phyloP scores from a whole-genome alignment of 2,888 invertebrate species.

The Zootermopsis nevadensis region DNA sequence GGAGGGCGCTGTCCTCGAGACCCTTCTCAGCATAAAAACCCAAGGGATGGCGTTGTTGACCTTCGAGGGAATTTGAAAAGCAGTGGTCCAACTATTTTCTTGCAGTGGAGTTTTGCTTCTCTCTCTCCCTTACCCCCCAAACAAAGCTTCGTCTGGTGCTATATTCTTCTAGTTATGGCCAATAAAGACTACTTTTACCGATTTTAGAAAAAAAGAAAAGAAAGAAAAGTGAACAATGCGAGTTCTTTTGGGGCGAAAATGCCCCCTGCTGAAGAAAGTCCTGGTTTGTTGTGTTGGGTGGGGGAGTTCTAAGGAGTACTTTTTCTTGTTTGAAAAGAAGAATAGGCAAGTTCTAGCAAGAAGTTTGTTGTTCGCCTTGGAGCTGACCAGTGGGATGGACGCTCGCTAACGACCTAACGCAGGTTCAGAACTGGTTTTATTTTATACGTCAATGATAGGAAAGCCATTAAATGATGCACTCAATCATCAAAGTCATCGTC shows the following conservation, averaged over 20 bases:
- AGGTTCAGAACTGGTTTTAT: slow-evolving; percentile 27
- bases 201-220: slow-evolving; percentile 6
- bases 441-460: not conserved
- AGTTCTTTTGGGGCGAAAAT: slow-evolving; percentile 16
- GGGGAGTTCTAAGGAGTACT: not conserved
- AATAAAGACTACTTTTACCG: slow-evolving; percentile 40
- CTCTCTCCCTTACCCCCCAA: not conserved
- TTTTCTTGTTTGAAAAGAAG: slow-evolving; percentile 40
- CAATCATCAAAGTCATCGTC: too few relatives aligned
- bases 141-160: slow-evolving; percentile 1
- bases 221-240: not conserved
- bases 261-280: slow-evolving; percentile 43
- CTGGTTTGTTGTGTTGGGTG: not conserved
- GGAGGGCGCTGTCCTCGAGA: not conserved
- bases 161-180: slow-evolving; percentile 38
- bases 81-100: slow-evolving; percentile 19
- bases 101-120: not conserved
- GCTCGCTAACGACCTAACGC: slow-evolving; percentile 38
- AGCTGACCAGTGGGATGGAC: slow-evolving; percentile 20
- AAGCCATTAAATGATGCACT: not conserved
- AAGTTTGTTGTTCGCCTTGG: slow-evolving; percentile 43
- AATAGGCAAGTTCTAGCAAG: slow-evolving; percentile 17
- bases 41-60: slow-evolving; percentile 40
- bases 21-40: slow-evolving; percentile 20
- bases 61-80: slow-evolving; percentile 46